Conservation (phyloP, 2,113 vertebrate species). For the Gorsachius goisagi region DNA sequence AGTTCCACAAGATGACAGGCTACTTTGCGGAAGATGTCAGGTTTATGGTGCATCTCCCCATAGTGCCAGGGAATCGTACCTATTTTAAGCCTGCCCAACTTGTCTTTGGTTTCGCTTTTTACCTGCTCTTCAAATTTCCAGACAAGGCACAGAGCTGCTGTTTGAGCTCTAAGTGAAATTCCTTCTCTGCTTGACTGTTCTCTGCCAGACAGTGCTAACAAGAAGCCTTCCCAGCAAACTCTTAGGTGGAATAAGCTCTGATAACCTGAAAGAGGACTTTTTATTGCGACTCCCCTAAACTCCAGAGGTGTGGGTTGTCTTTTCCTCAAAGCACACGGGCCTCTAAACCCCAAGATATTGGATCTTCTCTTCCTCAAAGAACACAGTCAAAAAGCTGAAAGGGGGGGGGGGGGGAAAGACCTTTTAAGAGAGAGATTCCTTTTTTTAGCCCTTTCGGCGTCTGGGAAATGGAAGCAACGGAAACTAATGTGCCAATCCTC, state of each 20-base stretch:
- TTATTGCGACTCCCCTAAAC: not conserved
- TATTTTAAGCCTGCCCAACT: not conserved
- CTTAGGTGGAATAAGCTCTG: not conserved
- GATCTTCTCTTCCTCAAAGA: constrained; percentile 24
- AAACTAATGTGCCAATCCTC: not conserved
- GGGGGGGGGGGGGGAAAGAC: not conserved
- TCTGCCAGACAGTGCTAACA: constrained; percentile 22
- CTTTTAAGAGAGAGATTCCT: not conserved
- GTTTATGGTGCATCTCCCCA: not conserved
- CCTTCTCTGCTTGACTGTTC: not conserved
- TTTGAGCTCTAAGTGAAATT: constrained; percentile 17
- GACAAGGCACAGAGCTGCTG: not conserved
- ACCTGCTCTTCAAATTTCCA: not conserved
- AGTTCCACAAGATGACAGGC: not conserved
- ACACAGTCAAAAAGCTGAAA: not conserved
- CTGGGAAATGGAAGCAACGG: not conserved
- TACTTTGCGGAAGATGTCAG: not conserved
- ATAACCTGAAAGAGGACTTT: constrained; percentile 9
- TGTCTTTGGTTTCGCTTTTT: constrained; percentile 25
- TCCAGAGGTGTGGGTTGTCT: not conserved
- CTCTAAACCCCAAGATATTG: not conserved
- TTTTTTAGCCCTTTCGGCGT: not conserved
- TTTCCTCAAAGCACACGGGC: not conserved
- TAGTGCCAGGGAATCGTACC: not conserved
- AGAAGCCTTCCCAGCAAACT: not conserved